These are phyloP conservation scores for Drosophila vallismaia DNA, from an alignment of 2,888 invertebrate genomes.

Conservation along the genomic window DNA sequence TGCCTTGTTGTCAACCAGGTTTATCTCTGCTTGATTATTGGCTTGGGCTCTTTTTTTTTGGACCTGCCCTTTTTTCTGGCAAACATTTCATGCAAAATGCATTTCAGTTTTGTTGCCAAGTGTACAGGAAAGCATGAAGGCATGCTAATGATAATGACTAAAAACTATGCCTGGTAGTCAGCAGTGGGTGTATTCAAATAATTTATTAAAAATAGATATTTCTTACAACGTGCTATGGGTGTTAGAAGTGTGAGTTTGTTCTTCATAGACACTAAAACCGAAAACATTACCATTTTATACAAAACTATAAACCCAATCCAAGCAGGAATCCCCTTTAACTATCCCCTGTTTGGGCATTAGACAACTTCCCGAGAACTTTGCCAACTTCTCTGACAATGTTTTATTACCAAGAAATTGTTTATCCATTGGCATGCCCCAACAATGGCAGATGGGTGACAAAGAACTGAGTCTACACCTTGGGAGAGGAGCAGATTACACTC, in stretches of 20 bases:
- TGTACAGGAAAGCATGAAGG: conserved; percentile 59
- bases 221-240: neutral
- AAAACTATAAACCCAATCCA: no score
- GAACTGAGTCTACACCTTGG: neutral
- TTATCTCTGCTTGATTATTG: conserved; percentile 60
- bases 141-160: conserved; percentile 55
- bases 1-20: conserved; percentile 52
- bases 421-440: conserved; percentile 36
- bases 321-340: neutral
- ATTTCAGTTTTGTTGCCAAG: conserved; percentile 59
- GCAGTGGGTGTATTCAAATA: conserved; percentile 2
- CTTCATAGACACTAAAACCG: neutral
- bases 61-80: conserved; percentile 23
- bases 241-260: neutral
- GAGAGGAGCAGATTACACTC: conserved; percentile 53
- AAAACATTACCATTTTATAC: neutral
- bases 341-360: conserved; percentile 3
- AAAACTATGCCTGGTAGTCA: conserved; percentile 1
- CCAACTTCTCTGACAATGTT: conserved; percentile 23
- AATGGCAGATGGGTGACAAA: conserved; percentile 31
- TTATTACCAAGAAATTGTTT: conserved; percentile 61
- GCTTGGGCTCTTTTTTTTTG: conserved; percentile 13
- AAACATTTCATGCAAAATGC: conserved; percentile 49
- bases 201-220: conserved; percentile 10
- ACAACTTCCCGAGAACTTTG: conserved; percentile 17